Conservation (phyloP, 2,888 invertebrate genomes). For the Meta bourneti region DNA sequence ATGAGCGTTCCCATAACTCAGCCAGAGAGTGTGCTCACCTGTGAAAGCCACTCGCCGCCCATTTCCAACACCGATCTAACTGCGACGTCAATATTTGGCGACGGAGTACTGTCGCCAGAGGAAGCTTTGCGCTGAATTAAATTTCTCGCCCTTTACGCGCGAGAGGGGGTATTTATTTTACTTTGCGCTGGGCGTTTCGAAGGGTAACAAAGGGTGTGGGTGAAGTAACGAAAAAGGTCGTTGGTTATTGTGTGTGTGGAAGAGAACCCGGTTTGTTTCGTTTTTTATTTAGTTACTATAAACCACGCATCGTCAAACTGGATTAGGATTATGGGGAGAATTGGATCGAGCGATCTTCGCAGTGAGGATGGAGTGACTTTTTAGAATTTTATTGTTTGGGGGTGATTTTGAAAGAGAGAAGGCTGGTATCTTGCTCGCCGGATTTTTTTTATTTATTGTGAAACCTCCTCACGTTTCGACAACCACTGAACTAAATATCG, state of each 20-base stretch:
- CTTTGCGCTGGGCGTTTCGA: not conserved
- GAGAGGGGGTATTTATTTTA: not conserved
- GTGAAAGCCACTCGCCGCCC: slow-evolving; percentile 75
- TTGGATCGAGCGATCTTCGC: not conserved
- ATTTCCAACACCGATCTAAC: slow-evolving; percentile 61
- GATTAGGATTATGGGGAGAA: not conserved
- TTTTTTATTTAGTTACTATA: not conserved
- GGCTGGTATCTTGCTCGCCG: not conserved
- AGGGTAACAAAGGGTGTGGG: not conserved
- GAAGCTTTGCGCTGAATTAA: slow-evolving; percentile 32
- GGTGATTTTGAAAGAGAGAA: not conserved
- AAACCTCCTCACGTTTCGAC: no score
- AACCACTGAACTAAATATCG: no score
- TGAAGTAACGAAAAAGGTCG: no score
- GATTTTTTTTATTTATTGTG: not conserved
- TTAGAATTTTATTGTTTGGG: no score
- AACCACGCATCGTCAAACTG: not conserved
- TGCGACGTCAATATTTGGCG: slow-evolving; percentile 69
- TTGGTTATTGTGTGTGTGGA: not conserved
- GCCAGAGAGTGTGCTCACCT: slow-evolving; percentile 67
- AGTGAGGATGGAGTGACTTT: not conserved
- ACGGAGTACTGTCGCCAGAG: slow-evolving; percentile 59
- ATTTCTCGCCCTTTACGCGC: not conserved
- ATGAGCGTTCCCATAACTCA: slow-evolving; percentile 64
- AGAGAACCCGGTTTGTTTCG: not conserved